Conservation (phyloP, 1,140 invertebrate genomes). For the Rhizoglyphus robini region DNA sequence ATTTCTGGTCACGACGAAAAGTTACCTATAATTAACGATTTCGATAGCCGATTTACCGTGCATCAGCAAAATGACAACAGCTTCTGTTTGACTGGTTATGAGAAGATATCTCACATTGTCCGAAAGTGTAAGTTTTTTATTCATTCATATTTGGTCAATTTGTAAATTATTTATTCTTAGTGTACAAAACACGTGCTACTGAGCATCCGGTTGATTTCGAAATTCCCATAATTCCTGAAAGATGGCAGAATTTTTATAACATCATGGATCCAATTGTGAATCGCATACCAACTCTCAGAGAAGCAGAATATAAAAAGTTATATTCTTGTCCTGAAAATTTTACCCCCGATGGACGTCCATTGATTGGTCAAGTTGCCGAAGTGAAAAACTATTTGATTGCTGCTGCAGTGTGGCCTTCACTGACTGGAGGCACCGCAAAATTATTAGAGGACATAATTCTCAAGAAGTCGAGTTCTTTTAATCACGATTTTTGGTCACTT, state of each 20-base stretch:
- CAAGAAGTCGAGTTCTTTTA: conserved; percentile 53
- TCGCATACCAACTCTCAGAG: conserved; percentile 59
- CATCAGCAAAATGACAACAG: background rate
- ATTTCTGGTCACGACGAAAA: background rate
- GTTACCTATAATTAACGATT: conserved; percentile 39
- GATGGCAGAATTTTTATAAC: conserved; percentile 92
- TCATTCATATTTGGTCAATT: background rate
- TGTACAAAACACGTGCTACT: background rate
- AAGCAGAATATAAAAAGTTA: conserved; percentile 53
- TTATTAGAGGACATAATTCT: conserved; percentile 77
- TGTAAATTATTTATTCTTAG: background rate
- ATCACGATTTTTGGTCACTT: conserved; percentile 69
- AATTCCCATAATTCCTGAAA: conserved; percentile 39
- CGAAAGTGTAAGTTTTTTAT: conserved; percentile 24
- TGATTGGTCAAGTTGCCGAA: conserved; percentile 78
- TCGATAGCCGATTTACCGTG: conserved; percentile 33
- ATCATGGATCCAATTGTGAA: conserved; percentile 68
- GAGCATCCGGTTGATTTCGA: conserved; percentile 22
- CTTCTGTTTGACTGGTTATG: conserved; percentile 4
- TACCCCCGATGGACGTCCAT: conserved; percentile 54
- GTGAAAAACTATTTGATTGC: conserved; percentile 86
- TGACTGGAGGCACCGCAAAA: conserved; percentile 83
- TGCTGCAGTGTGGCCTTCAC: conserved; percentile 76
- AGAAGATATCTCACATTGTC: conserved; percentile 36
- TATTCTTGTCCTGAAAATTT: conserved; percentile 83